Evolutionary conservation across 2,113 vertebrate species (phyloP), one percentile per base, ranked within the genome.

Genomic region (Zapus hudsonius): DNA sequence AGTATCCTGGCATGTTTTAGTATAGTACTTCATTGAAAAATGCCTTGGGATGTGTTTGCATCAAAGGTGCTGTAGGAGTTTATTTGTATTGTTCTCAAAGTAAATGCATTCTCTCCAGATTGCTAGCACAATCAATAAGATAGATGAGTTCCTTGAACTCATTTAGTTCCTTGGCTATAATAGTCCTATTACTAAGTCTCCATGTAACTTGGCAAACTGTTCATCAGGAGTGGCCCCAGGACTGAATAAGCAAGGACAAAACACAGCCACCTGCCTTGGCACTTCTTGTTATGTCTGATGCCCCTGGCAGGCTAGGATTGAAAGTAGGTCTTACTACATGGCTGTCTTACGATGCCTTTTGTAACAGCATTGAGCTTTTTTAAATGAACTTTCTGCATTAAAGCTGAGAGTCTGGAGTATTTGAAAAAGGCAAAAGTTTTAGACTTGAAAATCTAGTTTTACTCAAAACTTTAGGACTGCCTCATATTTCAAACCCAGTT

Each of bases 111-210:
- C 38, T 8, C 17, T 96, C 55, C 74, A 92, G 59, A 93, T 78
- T 93, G 64, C 40, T 78, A 88, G 66, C 29, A 10, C 87, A 93
- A 90, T 95, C 93, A 81, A 63, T 87, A 87, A 96, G 89, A 95
- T 88, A 81, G 97, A 97, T 84, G 69, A 82, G 59, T 92, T 96
- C 96, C 95, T 94, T 92, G 80, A 96, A 94, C 80, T 91, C 89
- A 82, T 76, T 95, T 96, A 97, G 81, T 80, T 75, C 5, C 5
- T 76, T 92, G 55, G 81, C 91, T 93, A 16, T 95, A 97, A 92
- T 0, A 95, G 72, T 55, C 61, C 76, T 52, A 82, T 96, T 93
- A 91, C 64, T 93, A 81, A 95, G 94, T 75, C 70, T 83, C 55
- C 33, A 73, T 36, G 38, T 79, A 92, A 91, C 75, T 89, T 40